Evolutionary conservation across 2,797 vertebrate genomes (phyloP), one percentile per base, ranked within the genome.

Genomic region (Sorex maritimensis): DNA sequence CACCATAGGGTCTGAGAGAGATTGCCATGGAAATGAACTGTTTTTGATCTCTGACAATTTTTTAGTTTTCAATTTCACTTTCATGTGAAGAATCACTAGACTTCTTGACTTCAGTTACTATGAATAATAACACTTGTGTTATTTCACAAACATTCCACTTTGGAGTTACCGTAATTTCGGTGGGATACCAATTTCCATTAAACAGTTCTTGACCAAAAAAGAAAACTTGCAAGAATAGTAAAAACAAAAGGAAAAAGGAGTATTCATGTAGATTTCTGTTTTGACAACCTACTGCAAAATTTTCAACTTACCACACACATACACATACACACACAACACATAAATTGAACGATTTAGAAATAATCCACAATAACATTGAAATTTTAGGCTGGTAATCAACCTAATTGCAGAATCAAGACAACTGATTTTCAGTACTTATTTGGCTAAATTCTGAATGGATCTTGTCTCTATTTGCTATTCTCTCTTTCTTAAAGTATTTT

Each of bases 281-380:
- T 95, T 96, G 61, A 92, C 79, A 97, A 81, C 92, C 78, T 90
- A 75, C 78, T 82, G 46, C 41, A 90, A 80, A 92, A 89, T 1
- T 65, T 86, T 96, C 90, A 87, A 34, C 93, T 52, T 52, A 52
- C 49, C 49, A 52, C 49, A 52, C 6, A 52, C 49, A 52, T 78
- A 92, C 93, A 92, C 93, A 92, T 84, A 93, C 91, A 95, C 81
- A 92, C 93, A 92, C 87, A 93, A 95, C 81, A 92, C 93, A 92
- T 84, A 77, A 95, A 97, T 95, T 94, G 94, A 95, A 91, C 91
- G 79, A 95, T 96, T 96, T 92, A 89, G 79, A 93, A 93, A 95
- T 58, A 92, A 92, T 81, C 95, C 84, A 67, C 88, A 95, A 95
- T 88, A 96, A 95, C 86, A 87, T 23, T 87, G 88, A 91, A 89